Conservation (phyloP, 2,888 invertebrate genomes). For the Geophilus truncorum region DNA sequence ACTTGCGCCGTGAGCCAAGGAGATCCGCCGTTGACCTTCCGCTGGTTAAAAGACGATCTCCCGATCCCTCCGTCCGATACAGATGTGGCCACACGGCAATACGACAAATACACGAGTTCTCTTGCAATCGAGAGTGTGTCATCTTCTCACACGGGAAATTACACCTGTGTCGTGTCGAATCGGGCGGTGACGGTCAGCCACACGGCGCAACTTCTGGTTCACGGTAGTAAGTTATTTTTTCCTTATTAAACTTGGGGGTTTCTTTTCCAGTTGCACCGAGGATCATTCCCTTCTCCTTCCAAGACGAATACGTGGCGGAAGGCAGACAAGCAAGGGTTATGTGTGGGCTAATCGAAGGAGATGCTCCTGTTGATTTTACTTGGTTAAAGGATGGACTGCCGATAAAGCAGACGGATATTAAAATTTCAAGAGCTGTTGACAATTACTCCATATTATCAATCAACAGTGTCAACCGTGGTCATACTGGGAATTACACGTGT, state of each 20-base stretch:
- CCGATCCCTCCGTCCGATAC: not conserved
- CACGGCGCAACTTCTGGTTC: slow-evolving; percentile 22
- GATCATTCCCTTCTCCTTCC: slow-evolving; percentile 31
- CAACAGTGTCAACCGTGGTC: slow-evolving; percentile 43
- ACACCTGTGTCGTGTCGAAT: slow-evolving; percentile 3
- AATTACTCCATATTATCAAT: slow-evolving; percentile 45
- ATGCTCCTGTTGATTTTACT: slow-evolving; percentile 45
- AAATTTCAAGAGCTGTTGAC: slow-evolving; percentile 42
- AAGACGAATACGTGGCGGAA: slow-evolving; percentile 18
- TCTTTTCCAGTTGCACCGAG: slow-evolving; percentile 28
- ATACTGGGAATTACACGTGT: slow-evolving; percentile 48
- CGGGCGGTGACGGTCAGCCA: not conserved
- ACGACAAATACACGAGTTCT: slow-evolving; percentile 1
- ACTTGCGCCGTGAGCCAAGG: slow-evolving; percentile 30
- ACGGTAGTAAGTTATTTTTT: not conserved
- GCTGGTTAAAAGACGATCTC: slow-evolving; percentile 28
- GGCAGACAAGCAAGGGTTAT: slow-evolving; percentile 11
- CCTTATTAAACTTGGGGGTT: not conserved
- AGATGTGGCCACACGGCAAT: not conserved
- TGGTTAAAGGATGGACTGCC: slow-evolving; percentile 47
- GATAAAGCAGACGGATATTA: slow-evolving; percentile 41
- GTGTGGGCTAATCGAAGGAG: slow-evolving; percentile 39
- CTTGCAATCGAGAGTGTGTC: slow-evolving; percentile 23
- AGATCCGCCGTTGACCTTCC: slow-evolving; percentile 17
- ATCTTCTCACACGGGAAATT: slow-evolving; percentile 20